A percentile compares a stretch with the other conserved stretches of the same genome.
These are phyloP conservation scores for Physella acuta DNA, from an alignment of 1,140 invertebrate species.

Conservation along the genomic window DNA sequence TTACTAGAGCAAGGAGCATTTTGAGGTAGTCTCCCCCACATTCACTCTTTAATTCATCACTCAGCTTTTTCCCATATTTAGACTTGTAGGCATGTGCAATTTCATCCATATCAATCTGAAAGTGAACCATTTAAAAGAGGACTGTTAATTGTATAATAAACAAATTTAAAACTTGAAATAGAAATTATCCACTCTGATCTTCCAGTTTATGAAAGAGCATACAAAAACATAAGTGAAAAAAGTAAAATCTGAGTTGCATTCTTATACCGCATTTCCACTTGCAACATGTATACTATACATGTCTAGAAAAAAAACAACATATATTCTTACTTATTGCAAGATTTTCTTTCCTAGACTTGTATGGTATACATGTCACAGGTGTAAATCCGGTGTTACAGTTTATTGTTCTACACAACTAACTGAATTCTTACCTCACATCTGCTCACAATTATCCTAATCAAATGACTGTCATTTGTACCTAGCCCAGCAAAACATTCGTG, in stretches of 20 bases:
- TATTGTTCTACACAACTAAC: too few relatives aligned
- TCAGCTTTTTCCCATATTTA: conserved; percentile 40
- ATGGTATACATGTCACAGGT: too few relatives aligned
- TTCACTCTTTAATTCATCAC: conserved; percentile 40
- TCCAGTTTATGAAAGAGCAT: too few relatives aligned
- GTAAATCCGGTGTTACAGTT: too few relatives aligned
- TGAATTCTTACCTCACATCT: conserved; percentile 49
- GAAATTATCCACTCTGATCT: neutral
- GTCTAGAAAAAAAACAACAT: too few relatives aligned
- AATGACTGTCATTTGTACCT: conserved; percentile 41
- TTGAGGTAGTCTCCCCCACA: conserved; percentile 51
- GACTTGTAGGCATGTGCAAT: conserved; percentile 39
- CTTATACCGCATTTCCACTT: too few relatives aligned
- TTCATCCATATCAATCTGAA: conserved; percentile 47
- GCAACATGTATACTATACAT: too few relatives aligned
- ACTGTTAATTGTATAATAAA: neutral
- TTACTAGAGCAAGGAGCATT: conserved; percentile 36
- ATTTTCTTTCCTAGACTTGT: too few relatives aligned
- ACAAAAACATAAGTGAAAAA: neutral
- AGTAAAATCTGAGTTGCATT: neutral
- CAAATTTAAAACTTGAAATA: neutral
- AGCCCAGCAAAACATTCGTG: conserved; percentile 33
- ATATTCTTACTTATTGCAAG: too few relatives aligned
- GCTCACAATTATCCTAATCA: conserved; percentile 45
- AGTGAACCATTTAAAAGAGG: neutral